Evolutionary conservation across 2,888 invertebrate genomes (phyloP).

Genomic region (Panzeria rudis): DNA sequence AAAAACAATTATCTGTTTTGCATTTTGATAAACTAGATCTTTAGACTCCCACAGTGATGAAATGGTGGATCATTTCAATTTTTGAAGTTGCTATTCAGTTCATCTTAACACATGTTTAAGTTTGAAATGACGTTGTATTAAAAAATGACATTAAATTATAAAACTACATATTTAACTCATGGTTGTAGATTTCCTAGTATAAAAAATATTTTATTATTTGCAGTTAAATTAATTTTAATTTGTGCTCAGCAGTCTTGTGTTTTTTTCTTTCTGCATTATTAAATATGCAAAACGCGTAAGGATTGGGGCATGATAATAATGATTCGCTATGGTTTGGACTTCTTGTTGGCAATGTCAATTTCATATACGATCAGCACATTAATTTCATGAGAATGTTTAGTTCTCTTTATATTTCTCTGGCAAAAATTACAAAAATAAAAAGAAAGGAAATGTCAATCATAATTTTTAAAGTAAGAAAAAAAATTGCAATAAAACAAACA

Average conservation of each 20-base stretch:
- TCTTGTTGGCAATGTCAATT: conserved; percentile 50
- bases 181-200: conserved; percentile 46
- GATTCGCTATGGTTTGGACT: conserved; percentile 48
- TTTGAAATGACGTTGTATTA: conserved; percentile 60
- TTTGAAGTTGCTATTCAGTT: conserved; percentile 38
- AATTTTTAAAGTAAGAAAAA: conserved; percentile 29
- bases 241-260: conserved; percentile 29
- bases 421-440: conserved; percentile 33
- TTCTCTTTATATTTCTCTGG: conserved; percentile 27
- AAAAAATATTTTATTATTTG: conserved; percentile 17
- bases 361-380: conserved; percentile 40
- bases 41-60: conserved; percentile 68
- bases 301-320: conserved; percentile 39
- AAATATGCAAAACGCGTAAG: conserved; percentile 64
- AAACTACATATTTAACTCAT: conserved; percentile 2
- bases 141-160: conserved; percentile 57
- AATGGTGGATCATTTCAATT: conserved; percentile 54
- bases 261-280: conserved; percentile 22
- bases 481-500: conserved; percentile 28
- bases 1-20: conserved; percentile 59
- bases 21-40: conserved; percentile 55
- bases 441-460: conserved; percentile 69
- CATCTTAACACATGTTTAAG: conserved; percentile 57
- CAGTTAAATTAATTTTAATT: conserved; percentile 69
- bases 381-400: conserved; percentile 46